Conservation (phyloP, 2,113 vertebrate species). For the Crotalus horridus region DNA sequence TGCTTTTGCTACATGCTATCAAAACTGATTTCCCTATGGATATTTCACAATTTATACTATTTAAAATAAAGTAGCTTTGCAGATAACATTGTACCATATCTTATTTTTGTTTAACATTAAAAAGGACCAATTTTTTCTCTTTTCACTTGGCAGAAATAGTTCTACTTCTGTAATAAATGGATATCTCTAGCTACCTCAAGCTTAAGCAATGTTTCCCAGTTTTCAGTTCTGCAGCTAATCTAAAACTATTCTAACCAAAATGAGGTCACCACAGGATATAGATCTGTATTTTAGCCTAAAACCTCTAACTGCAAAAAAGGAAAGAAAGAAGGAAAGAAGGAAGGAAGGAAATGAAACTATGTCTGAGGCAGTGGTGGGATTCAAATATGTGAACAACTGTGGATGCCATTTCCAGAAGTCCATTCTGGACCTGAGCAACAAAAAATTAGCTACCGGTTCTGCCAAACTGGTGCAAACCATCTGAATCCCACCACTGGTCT, state of each 20-base stretch:
- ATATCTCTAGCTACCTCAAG: conserved; percentile 3
- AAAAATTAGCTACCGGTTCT: too few relatives aligned
- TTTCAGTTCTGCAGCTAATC: neutral
- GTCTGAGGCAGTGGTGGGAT: too few relatives aligned
- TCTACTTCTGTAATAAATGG: neutral
- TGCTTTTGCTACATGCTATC: neutral
- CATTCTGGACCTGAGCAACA: too few relatives aligned
- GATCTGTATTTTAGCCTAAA: neutral
- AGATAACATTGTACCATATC: neutral
- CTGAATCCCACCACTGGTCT: too few relatives aligned
- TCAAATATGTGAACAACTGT: too few relatives aligned
- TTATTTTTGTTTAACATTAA: neutral
- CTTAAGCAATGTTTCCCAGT: neutral
- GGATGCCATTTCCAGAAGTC: too few relatives aligned
- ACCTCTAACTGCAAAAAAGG: neutral
- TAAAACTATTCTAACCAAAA: neutral
- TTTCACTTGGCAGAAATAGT: neutral
- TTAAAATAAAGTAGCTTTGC: neutral
- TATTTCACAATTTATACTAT: conserved; percentile 1
- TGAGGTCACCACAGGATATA: neutral
- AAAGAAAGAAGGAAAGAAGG: neutral
- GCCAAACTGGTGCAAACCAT: too few relatives aligned
- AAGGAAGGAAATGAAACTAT: neutral
- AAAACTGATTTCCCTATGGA: neutral
- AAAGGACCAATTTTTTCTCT: conserved; percentile 8